Conservation (phyloP, 2,888 invertebrate species). For the Trilocha varians region DNA sequence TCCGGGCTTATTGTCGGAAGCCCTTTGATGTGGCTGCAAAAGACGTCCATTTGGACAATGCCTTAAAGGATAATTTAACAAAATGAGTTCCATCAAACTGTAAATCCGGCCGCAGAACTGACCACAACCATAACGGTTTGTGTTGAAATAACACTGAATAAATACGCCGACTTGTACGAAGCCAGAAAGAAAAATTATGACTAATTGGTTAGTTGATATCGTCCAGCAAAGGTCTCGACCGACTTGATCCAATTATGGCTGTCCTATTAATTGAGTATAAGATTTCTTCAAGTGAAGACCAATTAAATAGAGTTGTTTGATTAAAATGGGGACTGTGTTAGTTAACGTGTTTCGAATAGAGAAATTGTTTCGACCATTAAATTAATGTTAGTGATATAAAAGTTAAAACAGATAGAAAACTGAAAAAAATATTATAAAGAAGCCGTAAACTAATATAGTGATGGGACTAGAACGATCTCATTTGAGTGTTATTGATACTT, state of each 20-base stretch:
- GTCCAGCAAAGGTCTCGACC: conserved; percentile 33
- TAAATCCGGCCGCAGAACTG: conserved; percentile 43
- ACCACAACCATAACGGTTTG: conserved; percentile 30
- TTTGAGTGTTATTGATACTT: conserved; percentile 16
- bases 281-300: conserved; percentile 38
- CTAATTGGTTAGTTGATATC: conserved; percentile 36
- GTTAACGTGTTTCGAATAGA: conserved; percentile 45
- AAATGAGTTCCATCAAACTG: conserved; percentile 39
- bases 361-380: conserved; percentile 37
- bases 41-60: conserved; percentile 47
- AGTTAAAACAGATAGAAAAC: conserved; percentile 18
- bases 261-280: conserved; percentile 52
- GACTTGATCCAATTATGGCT: conserved; percentile 43
- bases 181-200: conserved; percentile 18
- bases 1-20: conserved; percentile 49
- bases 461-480: conserved; percentile 13
- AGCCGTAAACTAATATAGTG: conserved; percentile 33
- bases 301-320: conserved; percentile 53
- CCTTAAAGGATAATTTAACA: conserved; percentile 42
- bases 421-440: conserved; percentile 21
- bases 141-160: conserved; percentile 1
- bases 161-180: not conserved
- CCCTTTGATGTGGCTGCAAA: conserved; percentile 65
- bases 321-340: conserved; percentile 46
- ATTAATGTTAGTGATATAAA: conserved; percentile 38